Evolutionary conservation across 2,888 invertebrate genomes (phyloP).

Genomic region (Torymus auratus): DNA sequence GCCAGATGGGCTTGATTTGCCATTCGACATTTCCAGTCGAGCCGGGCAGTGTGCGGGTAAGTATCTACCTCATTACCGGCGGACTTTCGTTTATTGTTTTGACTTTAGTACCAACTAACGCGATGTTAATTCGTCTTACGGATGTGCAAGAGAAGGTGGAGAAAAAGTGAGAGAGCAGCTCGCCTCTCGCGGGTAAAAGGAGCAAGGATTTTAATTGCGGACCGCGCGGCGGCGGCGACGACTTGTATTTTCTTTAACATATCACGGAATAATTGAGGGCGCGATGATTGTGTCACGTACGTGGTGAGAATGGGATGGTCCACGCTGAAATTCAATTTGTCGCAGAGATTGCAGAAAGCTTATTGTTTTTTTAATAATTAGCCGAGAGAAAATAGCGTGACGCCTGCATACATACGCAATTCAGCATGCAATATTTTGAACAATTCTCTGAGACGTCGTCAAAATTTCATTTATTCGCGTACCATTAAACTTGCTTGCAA

Average conservation of each 20-base stretch:
- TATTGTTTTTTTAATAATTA: constrained; percentile 46
- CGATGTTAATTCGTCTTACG: constrained; percentile 36
- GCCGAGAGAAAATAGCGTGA: too few relatives aligned
- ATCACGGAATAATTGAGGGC: constrained; percentile 14
- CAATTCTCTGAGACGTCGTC: too few relatives aligned
- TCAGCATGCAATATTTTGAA: too few relatives aligned
- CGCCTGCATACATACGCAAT: too few relatives aligned
- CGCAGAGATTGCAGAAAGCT: constrained; percentile 26
- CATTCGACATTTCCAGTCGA: constrained; percentile 49
- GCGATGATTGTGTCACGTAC: constrained; percentile 44
- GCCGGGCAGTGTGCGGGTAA: constrained; percentile 11
- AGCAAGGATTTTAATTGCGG: constrained; percentile 36
- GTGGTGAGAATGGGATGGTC: constrained; percentile 27
- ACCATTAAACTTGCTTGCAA: too few relatives aligned
- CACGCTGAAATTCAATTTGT: constrained; percentile 45
- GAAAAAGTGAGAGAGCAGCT: constrained; percentile 5
- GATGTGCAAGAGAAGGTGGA: not conserved
- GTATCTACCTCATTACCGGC: constrained; percentile 55
- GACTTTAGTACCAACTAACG: constrained; percentile 47
- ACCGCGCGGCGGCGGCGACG: not conserved
- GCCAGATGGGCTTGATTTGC: constrained; percentile 53
- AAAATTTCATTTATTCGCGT: too few relatives aligned
- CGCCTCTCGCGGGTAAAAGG: constrained; percentile 2
- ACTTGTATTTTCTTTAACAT: constrained; percentile 14
- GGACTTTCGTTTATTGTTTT: constrained; percentile 53